Percentiles rank a stretch among this genome's conserved stretches.
These are phyloP conservation scores for Drosophila barbarae DNA, from an alignment of 2,888 invertebrate genomes.

Conservation along the genomic window DNA sequence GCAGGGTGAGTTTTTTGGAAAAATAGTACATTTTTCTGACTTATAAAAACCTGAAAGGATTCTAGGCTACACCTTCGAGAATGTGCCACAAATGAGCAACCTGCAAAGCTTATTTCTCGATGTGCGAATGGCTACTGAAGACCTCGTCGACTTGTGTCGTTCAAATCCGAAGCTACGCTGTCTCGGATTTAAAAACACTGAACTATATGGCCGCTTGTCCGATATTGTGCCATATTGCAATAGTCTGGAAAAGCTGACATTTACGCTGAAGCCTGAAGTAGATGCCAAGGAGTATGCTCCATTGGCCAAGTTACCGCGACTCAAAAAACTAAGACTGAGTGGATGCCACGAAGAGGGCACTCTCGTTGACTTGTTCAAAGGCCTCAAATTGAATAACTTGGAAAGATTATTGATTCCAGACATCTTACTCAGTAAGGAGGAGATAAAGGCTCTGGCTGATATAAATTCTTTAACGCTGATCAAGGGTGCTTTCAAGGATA, in stretches of 20 bases:
- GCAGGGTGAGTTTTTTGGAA: background rate
- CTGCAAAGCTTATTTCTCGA: background rate
- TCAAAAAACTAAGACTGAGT: background rate
- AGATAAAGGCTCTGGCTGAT: background rate
- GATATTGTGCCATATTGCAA: conserved; percentile 3
- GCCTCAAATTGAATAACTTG: background rate
- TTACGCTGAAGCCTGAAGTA: background rate
- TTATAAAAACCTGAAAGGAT: background rate
- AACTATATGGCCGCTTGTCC: background rate
- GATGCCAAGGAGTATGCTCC: conserved; percentile 1
- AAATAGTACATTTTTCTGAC: background rate
- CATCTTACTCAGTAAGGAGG: background rate
- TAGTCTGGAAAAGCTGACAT: background rate
- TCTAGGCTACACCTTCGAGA: background rate
- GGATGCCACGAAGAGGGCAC: background rate
- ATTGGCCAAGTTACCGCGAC: background rate
- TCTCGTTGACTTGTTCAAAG: background rate
- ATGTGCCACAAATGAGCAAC: background rate
- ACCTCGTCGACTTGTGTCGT: background rate
- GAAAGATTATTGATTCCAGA: background rate
- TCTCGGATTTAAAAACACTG: background rate
- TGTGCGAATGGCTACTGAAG: background rate
- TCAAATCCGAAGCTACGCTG: background rate
- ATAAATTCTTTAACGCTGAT: background rate
- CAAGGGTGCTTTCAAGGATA: background rate